Evolutionary conservation across 2,113 vertebrate species (phyloP).

Genomic region (Melanerpes aurifrons): DNA sequence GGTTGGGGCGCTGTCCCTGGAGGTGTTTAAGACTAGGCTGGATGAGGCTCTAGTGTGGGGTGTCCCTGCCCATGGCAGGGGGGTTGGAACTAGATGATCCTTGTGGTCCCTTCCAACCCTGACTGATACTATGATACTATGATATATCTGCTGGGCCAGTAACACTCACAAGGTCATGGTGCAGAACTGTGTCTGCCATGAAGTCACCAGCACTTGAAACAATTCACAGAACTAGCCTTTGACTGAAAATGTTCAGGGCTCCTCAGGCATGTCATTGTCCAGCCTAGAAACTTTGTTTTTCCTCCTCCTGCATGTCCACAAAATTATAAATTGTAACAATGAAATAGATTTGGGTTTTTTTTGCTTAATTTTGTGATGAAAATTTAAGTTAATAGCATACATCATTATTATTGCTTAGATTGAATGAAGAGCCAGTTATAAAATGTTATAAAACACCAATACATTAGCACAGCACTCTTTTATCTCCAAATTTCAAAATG

Average conservation of each 20-base stretch:
- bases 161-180: neutral
- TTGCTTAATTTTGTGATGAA: neutral
- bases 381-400: neutral
- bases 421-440: neutral
- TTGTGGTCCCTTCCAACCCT: too few relatives aligned
- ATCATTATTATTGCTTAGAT: neutral
- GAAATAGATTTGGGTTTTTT: neutral
- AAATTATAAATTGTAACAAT: neutral
- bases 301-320: neutral
- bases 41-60: too few relatives aligned
- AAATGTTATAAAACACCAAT: neutral
- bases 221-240: neutral
- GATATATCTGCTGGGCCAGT: neutral
- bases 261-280: neutral
- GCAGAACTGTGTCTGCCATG: neutral
- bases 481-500: neutral
- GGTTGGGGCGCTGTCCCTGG: too few relatives aligned
- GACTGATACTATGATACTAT: too few relatives aligned
- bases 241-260: rapidly evolving
- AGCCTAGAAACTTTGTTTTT: neutral
- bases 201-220: neutral
- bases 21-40: too few relatives aligned
- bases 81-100: too few relatives aligned
- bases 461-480: neutral
- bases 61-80: too few relatives aligned